A percentile compares a stretch with the other conserved stretches of the same genome.
These are phyloP conservation scores for Drosophila paulistorum DNA, from an alignment of 1,140 invertebrate species.

Conservation along the genomic window DNA sequence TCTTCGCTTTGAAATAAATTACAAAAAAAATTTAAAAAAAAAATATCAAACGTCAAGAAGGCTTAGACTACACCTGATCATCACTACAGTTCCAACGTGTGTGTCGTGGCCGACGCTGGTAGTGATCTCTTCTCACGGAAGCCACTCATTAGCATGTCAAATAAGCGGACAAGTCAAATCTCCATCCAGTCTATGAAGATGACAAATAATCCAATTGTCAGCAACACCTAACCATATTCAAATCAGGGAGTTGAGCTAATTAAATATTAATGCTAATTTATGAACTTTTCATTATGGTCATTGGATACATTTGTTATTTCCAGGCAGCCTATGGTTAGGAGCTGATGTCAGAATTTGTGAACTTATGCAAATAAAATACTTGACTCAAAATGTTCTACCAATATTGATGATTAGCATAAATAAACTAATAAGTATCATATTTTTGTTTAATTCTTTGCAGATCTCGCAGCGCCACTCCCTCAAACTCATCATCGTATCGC, in stretches of 20 bases:
- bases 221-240: constrained; percentile 51
- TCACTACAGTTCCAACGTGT: background rate
- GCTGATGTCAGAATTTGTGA: constrained; percentile 49
- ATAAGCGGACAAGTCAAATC: constrained; percentile 34
- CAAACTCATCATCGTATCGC: constrained; percentile 88
- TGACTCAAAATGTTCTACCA: constrained; percentile 33
- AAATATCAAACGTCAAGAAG: constrained; percentile 57
- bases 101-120: background rate
- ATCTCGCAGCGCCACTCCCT: constrained; percentile 89
- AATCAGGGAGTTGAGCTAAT: constrained; percentile 42
- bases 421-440: constrained; percentile 26
- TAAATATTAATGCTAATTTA: constrained; percentile 77
- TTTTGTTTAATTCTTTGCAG: constrained; percentile 63
- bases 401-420: constrained; percentile 36
- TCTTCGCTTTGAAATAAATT: constrained; percentile 31
- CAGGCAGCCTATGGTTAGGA: constrained; percentile 6
- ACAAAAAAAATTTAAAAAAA: constrained; percentile 7
- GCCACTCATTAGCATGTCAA: constrained; percentile 77
- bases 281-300: constrained; percentile 36
- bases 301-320: constrained; percentile 15
- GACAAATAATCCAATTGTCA: constrained; percentile 74
- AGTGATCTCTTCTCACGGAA: constrained; percentile 69
- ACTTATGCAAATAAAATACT: constrained; percentile 38
- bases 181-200: constrained; percentile 31
- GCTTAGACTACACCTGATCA: constrained; percentile 20